These are phyloP conservation scores for Cinclus mexicanus DNA, from an alignment of 2,113 vertebrate species.

Conservation along the genomic window DNA sequence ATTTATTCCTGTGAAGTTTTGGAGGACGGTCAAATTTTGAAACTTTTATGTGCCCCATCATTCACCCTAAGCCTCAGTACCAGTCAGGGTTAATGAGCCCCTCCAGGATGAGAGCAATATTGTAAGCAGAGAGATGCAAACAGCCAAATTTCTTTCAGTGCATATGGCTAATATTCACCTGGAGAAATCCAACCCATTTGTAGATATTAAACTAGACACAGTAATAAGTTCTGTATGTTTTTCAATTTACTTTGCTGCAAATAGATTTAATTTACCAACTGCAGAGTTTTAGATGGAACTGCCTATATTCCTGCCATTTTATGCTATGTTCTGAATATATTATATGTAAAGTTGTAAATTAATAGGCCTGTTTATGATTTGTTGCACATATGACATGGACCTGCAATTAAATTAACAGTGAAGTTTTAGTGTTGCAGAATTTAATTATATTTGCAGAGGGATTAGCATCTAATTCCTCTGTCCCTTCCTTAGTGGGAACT, in stretches of 20 bases:
- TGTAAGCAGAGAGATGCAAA: background rate
- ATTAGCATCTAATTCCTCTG: constrained; percentile 24
- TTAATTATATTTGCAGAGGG: constrained; percentile 67
- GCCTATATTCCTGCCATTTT: constrained; percentile 19
- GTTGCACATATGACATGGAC: constrained; percentile 12
- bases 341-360: constrained; percentile 32
- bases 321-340: constrained; percentile 1
- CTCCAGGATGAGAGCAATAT: background rate
- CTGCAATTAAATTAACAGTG: constrained; percentile 44
- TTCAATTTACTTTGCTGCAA: constrained; percentile 65
- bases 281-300: constrained; percentile 59
- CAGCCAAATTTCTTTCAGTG: background rate
- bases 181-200: constrained; percentile 60
- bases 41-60: background rate
- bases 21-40: background rate
- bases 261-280: constrained; percentile 73
- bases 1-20: background rate
- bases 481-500: background rate
- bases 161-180: constrained; percentile 57
- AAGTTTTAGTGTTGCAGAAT: constrained; percentile 25
- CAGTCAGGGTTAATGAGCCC: background rate
- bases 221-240: constrained; percentile 61
- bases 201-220: constrained; percentile 60
- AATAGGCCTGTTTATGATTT: constrained; percentile 45
- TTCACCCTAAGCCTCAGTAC: background rate